Base-by-base conservation (phyloP, 2,888 invertebrate genomes). In the Tanaodytes sp. region DNA sequence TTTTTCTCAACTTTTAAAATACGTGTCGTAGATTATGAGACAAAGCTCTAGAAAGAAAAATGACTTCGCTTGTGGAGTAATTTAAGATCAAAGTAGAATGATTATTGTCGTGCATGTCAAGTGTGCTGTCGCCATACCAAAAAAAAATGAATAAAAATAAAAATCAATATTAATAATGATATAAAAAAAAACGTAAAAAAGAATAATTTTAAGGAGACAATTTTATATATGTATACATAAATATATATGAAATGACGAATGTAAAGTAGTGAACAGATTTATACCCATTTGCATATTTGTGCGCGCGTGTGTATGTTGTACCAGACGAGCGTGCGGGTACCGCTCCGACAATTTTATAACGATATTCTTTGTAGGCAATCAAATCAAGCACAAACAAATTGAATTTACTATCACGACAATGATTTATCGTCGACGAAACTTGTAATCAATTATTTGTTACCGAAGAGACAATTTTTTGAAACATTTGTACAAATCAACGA, bases 41-140 rank as follows among this genome's bases (percentile, higher is more conserved):
- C 14, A 40, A n/a, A 48, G 19, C 27, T 57, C 39, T 39, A 48
- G 51, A 64, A 69, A 48, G 55, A 40, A 64, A 69, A 69, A 64
- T 61, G 54, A 69, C 59, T 64, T 64, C 55, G 64, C 61, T 64
- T 63, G 58, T 59, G 59, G 46, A 58, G 58, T 54, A 58, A 3
- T n/a, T 23, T 23, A 8, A 23, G 23, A 23, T 23, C 23, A 23
- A 4, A 46, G 51, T 46, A 37, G 70, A 65, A 57, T 52, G 48
- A 46, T 62, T 54, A 57, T 54, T 39, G 48, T 63, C 52, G 48
- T 37, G 54, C 23, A 39, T 42, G 57, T 23, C 31, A 52, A 59
- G 33, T 59, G 63, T 69, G 65, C 54, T 59, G 33, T 58, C 65
- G 70, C 65, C 58, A 66, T 62, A 71, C 70, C 70, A 71, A 71